phyloP scores from a whole-genome alignment of 2,113 vertebrate species.

The Coryphaenoides rupestris region DNA sequence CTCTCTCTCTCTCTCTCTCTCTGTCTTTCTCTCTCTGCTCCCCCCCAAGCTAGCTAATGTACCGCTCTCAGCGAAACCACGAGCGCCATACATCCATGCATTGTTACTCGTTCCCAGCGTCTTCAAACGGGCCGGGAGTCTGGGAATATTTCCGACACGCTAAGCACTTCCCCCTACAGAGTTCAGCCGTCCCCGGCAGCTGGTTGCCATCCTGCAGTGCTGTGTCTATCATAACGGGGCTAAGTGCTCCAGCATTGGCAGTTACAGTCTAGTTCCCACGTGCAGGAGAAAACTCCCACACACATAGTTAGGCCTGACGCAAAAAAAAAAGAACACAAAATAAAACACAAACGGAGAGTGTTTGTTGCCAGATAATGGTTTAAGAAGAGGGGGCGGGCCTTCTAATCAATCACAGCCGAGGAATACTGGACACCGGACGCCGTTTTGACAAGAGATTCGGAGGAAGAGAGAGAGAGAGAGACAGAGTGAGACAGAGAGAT shows the following conservation, averaged over 20 bases:
- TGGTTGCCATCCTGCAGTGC: conserved; percentile 48
- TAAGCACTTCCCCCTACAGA: not conserved
- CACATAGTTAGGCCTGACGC: conserved; percentile 12
- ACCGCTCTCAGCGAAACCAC: no score
- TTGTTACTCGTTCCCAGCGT: not conserved
- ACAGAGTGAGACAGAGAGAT: no score
- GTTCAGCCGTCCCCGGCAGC: conserved; percentile 51
- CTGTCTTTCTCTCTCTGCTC: not conserved
- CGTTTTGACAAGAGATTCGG: no score
- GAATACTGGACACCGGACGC: no score
- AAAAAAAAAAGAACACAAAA: conserved; percentile 28
- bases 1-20: not conserved
- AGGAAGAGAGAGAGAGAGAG: not conserved
- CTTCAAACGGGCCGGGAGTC: not conserved
- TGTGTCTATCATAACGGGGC: no score
- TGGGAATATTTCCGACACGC: not conserved
- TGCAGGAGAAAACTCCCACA: conserved; percentile 39
- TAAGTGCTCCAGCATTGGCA: no score
- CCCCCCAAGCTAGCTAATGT: no score
- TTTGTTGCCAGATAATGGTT: conserved; percentile 29
- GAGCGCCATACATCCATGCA: not conserved
- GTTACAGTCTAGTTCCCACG: conserved; percentile 26
- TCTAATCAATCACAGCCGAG: no score
- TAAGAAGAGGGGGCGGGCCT: not conserved
- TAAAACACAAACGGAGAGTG: not conserved